Base-by-base conservation (phyloP, 2,888 invertebrate genomes). In the Noctua comes region DNA sequence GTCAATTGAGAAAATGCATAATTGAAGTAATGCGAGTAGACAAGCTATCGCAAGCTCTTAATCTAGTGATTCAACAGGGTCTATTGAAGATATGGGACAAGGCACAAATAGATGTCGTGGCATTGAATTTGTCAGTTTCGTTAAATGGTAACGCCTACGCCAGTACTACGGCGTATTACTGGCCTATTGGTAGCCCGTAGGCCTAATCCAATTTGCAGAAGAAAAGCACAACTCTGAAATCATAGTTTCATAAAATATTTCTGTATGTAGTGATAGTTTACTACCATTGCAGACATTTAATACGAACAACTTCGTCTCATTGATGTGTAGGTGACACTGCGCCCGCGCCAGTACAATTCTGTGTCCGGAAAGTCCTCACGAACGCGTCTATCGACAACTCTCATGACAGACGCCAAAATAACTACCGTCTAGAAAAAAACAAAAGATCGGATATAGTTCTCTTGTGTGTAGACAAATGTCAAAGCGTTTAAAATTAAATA, bases 401-500 rank as follows among this genome's bases (percentile, higher is more conserved):
- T 76, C 86, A 89, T 90, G 92, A 91, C 91, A 89, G 88, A 88
- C 88, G 92, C 93, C 74, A 90, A 95, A 95, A 95, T 95, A 95
- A 90, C 90, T 87, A 85, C 83, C 85, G 84, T 87, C 89, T 82
- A 90, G 86, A 91, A 89, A 92, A 92, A 91, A 92, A 91, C 93
- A 93, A 93, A 92, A 92, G 88, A 93, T 93, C 93, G 91, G 93
- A 94, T 92, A 94, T 93, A 92, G 91, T 92, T 90, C 85, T 90
- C 91, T 91, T 90, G 90, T 88, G 90, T 91, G 93, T 90, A 90
- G 93, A 93, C 93, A 93, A 93, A 91, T 92, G 93, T 92, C 92
- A 91, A 90, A 89, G 81, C 89, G 87, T 90, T 92, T 91, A 90
- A 93, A 93, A 93, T 91, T 90, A 92, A 90, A 91, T 89, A 84